A percentile compares a stretch with the other conserved stretches of the same genome.
These are phyloP conservation scores for Crossocerus cetratus DNA, from an alignment of 2,888 invertebrate species.

Conservation along the genomic window DNA sequence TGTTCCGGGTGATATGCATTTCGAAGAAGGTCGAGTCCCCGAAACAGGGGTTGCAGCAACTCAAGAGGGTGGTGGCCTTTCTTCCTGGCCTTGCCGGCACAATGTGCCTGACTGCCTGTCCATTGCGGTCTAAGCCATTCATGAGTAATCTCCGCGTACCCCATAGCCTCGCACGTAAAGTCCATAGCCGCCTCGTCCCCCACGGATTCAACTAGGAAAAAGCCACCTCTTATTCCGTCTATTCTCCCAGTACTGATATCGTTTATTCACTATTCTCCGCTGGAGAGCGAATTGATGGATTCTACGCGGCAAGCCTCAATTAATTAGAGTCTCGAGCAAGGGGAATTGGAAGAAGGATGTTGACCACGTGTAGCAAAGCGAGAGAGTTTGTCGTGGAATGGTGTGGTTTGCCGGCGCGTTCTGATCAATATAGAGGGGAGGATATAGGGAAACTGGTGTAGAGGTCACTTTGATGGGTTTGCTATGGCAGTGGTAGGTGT, in stretches of 20 bases:
- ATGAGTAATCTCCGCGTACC: background rate
- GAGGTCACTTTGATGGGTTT: constrained; percentile 41
- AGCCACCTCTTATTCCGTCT: too few species aligned
- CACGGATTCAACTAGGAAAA: too few species aligned
- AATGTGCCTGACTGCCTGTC: background rate
- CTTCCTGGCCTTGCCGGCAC: constrained; percentile 15
- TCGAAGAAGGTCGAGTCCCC: constrained; percentile 37
- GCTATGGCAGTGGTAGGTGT: constrained; percentile 17
- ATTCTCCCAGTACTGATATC: too few species aligned
- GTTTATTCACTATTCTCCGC: too few species aligned
- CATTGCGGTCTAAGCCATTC: background rate
- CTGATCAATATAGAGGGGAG: constrained; percentile 70
- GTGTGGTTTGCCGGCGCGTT: constrained; percentile 56
- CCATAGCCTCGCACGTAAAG: too few species aligned
- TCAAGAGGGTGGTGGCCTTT: constrained; percentile 32
- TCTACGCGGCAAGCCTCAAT: too few species aligned
- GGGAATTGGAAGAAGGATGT: constrained; percentile 30
- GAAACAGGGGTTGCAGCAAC: constrained; percentile 14
- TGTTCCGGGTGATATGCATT: constrained; percentile 36
- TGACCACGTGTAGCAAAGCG: constrained; percentile 48
- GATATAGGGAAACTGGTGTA: constrained; percentile 31
- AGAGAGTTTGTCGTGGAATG: constrained; percentile 47
- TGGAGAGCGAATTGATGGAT: too few species aligned
- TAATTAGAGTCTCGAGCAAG: too few species aligned
- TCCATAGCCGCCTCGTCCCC: too few species aligned